Percentiles rank a stretch among this genome's conserved stretches.
Conservation (phyloP, 2,113 vertebrate genomes). For the Hoplias malabaricus region DNA sequence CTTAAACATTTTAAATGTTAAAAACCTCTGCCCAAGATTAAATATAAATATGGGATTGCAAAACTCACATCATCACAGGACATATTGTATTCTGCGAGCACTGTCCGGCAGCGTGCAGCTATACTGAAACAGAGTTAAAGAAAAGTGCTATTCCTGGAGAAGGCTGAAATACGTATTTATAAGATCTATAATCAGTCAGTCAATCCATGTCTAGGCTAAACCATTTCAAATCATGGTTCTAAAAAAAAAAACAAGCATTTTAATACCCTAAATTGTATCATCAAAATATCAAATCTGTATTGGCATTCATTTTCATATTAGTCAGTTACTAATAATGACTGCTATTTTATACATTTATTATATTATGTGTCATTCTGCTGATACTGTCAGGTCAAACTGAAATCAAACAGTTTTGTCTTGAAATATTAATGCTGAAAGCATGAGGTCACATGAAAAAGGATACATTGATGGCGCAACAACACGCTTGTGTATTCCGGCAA, state of each 20-base stretch:
- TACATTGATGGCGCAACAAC: slow-evolving; percentile 99
- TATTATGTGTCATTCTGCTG: too few relatives aligned
- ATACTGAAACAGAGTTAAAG: slow-evolving; percentile 86
- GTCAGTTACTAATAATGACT: too few relatives aligned
- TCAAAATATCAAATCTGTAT: too few relatives aligned
- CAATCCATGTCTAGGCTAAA: not conserved
- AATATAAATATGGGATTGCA: not conserved
- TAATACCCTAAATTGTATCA: too few relatives aligned
- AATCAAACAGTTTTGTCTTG: too few relatives aligned
- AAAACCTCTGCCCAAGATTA: not conserved
- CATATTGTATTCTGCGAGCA: slow-evolving; percentile 99
- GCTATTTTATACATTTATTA: too few relatives aligned
- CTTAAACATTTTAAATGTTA: not conserved
- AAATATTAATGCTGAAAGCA: not conserved
- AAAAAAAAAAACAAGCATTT: too few relatives aligned
- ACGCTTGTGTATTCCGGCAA: slow-evolving; percentile 98
- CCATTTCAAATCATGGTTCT: too few relatives aligned
- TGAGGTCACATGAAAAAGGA: slow-evolving; percentile 76
- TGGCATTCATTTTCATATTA: too few relatives aligned
- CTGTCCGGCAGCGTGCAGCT: slow-evolving; percentile 94
- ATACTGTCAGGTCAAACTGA: too few relatives aligned
- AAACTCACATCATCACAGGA: slow-evolving; percentile 97
- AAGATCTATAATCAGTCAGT: too few relatives aligned
- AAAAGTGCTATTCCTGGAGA: slow-evolving; percentile 18
- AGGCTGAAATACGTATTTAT: not conserved